Evolutionary conservation across 1,140 invertebrate species (phyloP), one percentile per base, ranked within the genome.

Genomic region (Sinella curviseta): DNA sequence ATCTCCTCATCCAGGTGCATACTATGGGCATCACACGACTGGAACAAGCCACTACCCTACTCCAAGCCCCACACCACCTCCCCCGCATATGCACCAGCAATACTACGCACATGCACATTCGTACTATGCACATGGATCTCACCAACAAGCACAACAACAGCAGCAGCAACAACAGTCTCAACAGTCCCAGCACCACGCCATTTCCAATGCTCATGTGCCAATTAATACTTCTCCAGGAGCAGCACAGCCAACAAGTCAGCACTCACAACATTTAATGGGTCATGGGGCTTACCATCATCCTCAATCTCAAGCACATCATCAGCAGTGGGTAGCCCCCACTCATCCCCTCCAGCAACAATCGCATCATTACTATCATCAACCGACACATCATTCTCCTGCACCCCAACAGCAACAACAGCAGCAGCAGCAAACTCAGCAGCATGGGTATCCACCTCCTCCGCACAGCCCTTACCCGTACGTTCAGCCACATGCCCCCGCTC

Each of bases 21-120:
- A 78, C 36, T 73, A 74, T 30, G 34, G 36, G 24, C 33, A 54
- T 77, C 77, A 30, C 17, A 34, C 35, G 26, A 31, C 77, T 39
- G 35, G 30, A 17, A 74, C 77, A 33, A 73, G 77, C 55, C 73
- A 78, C 54, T 78, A 78, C 30, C 57, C 77, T 0, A 34, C 77
- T 34, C 80, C 80, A 30, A 70, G 35, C 39, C 74, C 77, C 4
- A 55, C 77, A 17, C 73, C 73, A 48, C 78, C 80, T 30, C 76
- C 80, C 20, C 36, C 57, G n/a, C 16, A 33, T n/a, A 76, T 67
- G 35, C 74, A 76, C 54, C 77, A 30, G 26, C 36, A 65, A 24
- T 70, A 67, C 36, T 75, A 75, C 55, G 48, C 76, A 57, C 60
- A 70, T 26, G n/a, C n/a, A n/a, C n/a, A n/a, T n/a, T 30, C 28